Base-by-base conservation (phyloP, 2,113 vertebrate species). In the Myrmecophaga tridactyla region DNA sequence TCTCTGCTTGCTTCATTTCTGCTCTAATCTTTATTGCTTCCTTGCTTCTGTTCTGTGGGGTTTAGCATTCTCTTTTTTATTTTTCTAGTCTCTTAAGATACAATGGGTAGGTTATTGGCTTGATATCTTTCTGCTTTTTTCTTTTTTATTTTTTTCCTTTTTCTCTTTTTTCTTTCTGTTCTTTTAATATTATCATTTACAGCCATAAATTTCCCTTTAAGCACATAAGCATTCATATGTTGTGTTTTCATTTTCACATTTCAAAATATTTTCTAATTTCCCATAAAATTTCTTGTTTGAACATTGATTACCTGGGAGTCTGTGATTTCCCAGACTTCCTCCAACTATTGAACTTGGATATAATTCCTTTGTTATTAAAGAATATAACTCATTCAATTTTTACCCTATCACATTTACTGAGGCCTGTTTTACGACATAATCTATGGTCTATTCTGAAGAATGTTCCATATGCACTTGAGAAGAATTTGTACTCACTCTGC, bases 191-290 rank as follows among this genome's bases (percentile, higher is more conserved):
- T 67, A 21, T 39, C 31, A 11, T 46, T 91, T 58, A 65, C 4
- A 76, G 21, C 17, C 25, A 31, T 76, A 67, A 51, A 82, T 90
- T 90, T 93, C 75, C 23, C 53, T 95, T 23, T 60, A 83, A 86
- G 51, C 43, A 56, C 46, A 17, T 70, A 93, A 72, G 63, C 78
- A 87, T 34, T 23, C 48, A 36, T 56, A 75, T 69, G 21, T 58
- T 81, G 17, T 46, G 39, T 81, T 89, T 92, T 89, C 76, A 94
- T 82, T 96, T 86, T 63, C 63, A 67, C 51, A 56, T 83, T 51
- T 88, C 63, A 94, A 81, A 39, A 27, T 89, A 80, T 39, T 93
- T 85, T 78, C 15, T 77, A 73, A 84, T 94, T 85, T 85, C 56
- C 25, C 8, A 58, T 41, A 8, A 73, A 48, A 67, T 80, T 94